Evolutionary conservation across 1,140 invertebrate species (phyloP).

Genomic region (Sinonovacula constricta): DNA sequence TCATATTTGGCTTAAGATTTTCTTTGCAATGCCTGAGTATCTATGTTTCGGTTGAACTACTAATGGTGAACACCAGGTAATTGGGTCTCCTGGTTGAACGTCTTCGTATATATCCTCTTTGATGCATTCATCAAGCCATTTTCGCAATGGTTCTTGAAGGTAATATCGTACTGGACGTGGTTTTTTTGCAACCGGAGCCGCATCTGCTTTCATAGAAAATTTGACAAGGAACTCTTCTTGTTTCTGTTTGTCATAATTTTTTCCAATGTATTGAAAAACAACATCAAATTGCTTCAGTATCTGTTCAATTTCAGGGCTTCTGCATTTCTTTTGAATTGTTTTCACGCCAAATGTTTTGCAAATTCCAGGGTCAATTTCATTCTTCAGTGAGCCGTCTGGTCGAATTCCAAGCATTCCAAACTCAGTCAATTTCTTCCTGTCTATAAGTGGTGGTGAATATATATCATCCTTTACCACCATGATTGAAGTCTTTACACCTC

Average conservation of each 20-base stretch:
- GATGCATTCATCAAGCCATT: slow-evolving; percentile 16
- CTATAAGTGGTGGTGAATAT: not conserved
- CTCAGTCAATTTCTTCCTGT: too few relatives aligned
- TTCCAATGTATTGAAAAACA: slow-evolving; percentile 12
- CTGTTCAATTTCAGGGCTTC: not conserved
- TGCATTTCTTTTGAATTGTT: not conserved
- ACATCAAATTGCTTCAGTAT: not conserved
- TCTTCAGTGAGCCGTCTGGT: not conserved
- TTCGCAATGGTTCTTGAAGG: slow-evolving; percentile 2
- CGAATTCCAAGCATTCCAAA: not conserved
- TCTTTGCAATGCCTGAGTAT: slow-evolving; percentile 15
- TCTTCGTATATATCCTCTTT: slow-evolving; percentile 21
- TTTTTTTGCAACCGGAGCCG: slow-evolving; percentile 16
- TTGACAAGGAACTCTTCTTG: slow-evolving; percentile 20
- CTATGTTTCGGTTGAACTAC: slow-evolving; percentile 32
- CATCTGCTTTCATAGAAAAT: slow-evolving; percentile 13
- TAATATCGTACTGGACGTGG: slow-evolving; percentile 20
- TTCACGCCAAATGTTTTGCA: not conserved
- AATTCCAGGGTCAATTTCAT: not conserved
- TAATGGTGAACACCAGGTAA: slow-evolving; percentile 28
- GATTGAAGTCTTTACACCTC: not conserved
- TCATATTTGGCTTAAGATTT: slow-evolving; percentile 46
- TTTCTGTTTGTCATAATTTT: slow-evolving; percentile 10
- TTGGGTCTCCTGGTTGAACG: slow-evolving; percentile 13
- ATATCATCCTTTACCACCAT: not conserved